Conservation (phyloP, 2,113 vertebrate species). For the Limanda limanda region DNA sequence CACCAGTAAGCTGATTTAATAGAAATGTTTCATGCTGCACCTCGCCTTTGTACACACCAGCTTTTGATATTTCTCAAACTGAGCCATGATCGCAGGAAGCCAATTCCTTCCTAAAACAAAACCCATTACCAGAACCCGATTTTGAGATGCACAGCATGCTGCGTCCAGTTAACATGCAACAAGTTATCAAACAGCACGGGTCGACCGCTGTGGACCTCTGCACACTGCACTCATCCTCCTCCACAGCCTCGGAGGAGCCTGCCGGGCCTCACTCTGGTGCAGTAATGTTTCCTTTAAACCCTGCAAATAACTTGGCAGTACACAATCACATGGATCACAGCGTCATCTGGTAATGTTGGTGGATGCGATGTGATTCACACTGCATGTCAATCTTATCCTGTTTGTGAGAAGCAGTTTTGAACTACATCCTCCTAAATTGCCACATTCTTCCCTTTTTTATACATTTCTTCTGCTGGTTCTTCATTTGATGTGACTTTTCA, state of each 20-base stretch:
- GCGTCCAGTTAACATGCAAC: not conserved
- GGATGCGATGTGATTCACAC: too few relatives aligned
- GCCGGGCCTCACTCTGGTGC: not conserved
- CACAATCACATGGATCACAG: not conserved
- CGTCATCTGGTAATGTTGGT: too few relatives aligned
- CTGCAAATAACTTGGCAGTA: not conserved
- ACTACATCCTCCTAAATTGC: too few relatives aligned
- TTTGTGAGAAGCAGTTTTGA: too few relatives aligned
- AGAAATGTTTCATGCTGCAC: too few relatives aligned
- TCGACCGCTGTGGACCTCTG: not conserved
- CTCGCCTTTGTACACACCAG: too few relatives aligned
- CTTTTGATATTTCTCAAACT: too few relatives aligned
- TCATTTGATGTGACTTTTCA: not conserved
- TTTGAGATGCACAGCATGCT: not conserved
- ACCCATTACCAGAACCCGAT: too few relatives aligned
- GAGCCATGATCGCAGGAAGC: too few relatives aligned
- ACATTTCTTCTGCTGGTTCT: not conserved
- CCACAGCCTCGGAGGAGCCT: not conserved
- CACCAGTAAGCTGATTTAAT: not conserved
- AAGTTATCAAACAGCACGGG: not conserved
- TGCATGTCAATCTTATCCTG: too few relatives aligned
- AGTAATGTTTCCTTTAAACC: not conserved
- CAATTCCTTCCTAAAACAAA: not conserved
- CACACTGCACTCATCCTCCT: not conserved
- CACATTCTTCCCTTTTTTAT: not conserved